Percentiles rank a stretch among this genome's conserved stretches.
phyloP scores from a whole-genome alignment of 2,888 invertebrate species.

The Stenotaenia linearis region DNA sequence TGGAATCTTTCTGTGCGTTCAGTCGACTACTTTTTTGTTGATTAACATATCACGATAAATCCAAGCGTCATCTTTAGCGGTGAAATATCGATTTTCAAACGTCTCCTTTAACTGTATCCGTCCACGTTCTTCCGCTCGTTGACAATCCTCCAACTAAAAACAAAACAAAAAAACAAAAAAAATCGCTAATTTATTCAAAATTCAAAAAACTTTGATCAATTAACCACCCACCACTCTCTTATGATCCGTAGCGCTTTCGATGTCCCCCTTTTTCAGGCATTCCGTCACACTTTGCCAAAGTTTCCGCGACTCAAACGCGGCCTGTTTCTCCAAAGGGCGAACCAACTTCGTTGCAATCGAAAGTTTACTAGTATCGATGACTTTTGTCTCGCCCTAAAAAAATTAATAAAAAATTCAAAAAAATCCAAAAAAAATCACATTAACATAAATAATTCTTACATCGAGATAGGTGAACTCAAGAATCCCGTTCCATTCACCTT shows the following conservation, averaged over 20 bases:
- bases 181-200: not conserved
- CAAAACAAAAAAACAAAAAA: not conserved
- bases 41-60: conserved; percentile 20
- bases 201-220: too few species aligned
- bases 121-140: conserved; percentile 37
- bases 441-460: too few species aligned
- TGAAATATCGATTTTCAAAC: conserved; percentile 37
- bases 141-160: conserved; percentile 34
- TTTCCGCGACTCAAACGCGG: conserved; percentile 50
- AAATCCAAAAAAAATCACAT: conserved; percentile 26
- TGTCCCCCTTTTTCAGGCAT: conserved; percentile 47
- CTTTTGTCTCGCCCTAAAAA: conserved; percentile 44
- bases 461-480: conserved; percentile 49
- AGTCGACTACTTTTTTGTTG: not conserved
- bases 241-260: conserved; percentile 49
- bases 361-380: conserved; percentile 43
- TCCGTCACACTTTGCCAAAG: conserved; percentile 52
- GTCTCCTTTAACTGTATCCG: conserved; percentile 35
- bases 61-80: conserved; percentile 23
- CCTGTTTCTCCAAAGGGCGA: conserved; percentile 48
- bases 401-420: not conserved
- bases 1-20: too few species aligned
- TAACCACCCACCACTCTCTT: conserved; percentile 42
- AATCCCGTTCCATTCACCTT: conserved; percentile 51
- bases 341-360: conserved; percentile 46